A percentile compares a stretch with the other conserved stretches of the same genome.
Conservation (phyloP, 2,888 invertebrate species). For the Pterostichus madidus region DNA sequence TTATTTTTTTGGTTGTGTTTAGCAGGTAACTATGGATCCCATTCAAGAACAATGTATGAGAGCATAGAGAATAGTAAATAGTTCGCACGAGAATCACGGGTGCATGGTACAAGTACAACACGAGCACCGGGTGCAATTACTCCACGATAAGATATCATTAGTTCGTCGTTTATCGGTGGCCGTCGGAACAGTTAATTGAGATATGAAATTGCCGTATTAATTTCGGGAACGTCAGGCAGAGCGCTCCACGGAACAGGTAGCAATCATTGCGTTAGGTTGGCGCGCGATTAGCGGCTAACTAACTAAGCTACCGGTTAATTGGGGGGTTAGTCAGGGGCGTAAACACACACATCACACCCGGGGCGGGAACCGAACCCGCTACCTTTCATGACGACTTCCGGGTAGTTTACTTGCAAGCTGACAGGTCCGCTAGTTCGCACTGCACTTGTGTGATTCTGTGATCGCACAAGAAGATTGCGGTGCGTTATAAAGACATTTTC, state of each 20-base stretch:
- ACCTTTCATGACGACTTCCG: conserved; percentile 37
- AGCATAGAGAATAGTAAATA: too few relatives aligned
- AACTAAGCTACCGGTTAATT: conserved; percentile 76
- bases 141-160: conserved; percentile 63
- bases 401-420: conserved; percentile 14
- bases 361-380: conserved; percentile 19
- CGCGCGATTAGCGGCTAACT: conserved; percentile 72
- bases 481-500: neutral
- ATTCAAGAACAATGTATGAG: too few relatives aligned
- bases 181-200: conserved; percentile 60
- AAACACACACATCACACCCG: conserved; percentile 69
- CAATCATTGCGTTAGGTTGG: conserved; percentile 72
- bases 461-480: neutral
- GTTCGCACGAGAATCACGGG: neutral
- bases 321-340: conserved; percentile 76
- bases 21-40: too few relatives aligned
- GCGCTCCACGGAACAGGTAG: conserved; percentile 74
- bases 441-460: neutral
- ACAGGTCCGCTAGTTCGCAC: conserved; percentile 1
- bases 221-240: conserved; percentile 59
- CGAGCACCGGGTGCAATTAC: conserved; percentile 46
- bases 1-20: too few relatives aligned
- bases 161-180: conserved; percentile 63
- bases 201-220: conserved; percentile 67
- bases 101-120: neutral